Evolutionary conservation across 2,888 invertebrate species (phyloP), one percentile per base, ranked within the genome.

Genomic region (Tachystola acroxantha): DNA sequence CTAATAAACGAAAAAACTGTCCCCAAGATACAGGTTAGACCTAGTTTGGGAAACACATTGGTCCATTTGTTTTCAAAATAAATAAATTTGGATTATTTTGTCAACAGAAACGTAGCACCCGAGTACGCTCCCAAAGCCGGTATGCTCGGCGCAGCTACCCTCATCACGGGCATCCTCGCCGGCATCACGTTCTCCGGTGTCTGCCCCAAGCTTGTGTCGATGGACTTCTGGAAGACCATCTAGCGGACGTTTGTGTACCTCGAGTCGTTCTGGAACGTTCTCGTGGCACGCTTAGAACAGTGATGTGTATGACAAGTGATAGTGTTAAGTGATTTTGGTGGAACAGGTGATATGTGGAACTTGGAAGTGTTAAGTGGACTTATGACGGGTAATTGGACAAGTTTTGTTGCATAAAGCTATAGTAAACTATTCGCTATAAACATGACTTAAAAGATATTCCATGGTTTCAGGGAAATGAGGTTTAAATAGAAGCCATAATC

Each of bases 91-190:
- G n/a, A n/a, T n/a, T n/a, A n/a, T n/a, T n/a, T 19, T 19, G 10
- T 10, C 11, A 88, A 31, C 78, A 95, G 96, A 46, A 90, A 89
- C 25, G 96, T 96, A 10, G 92, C 94, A n/a, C 91, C 93, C 0
- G 92, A 95, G 58, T 88, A 96, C 70, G 93, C 95, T 10, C 86
- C 93, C 0, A 93, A 92, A 0, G 98, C 98, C 0, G 98, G 98
- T 39, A 99, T 99, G 99, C 95, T 97, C 73, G 98, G 95, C 27
- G 97, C 95, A 0, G 97, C 99, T 11, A 93, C 93, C 59, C 89
- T 99, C 1, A 93, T 98, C 20, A 92, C 96, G 0, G 98, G 98
- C 29, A 94, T 98, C 32, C 91, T 96, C 42, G 62, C 82, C 6
- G 98, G 98, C n/a, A 91, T 98, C 41, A 57, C 73, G 0, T 93